Evolutionary conservation across 2,113 vertebrate genomes (phyloP).

Genomic region (Herpetotheres cachinnans): DNA sequence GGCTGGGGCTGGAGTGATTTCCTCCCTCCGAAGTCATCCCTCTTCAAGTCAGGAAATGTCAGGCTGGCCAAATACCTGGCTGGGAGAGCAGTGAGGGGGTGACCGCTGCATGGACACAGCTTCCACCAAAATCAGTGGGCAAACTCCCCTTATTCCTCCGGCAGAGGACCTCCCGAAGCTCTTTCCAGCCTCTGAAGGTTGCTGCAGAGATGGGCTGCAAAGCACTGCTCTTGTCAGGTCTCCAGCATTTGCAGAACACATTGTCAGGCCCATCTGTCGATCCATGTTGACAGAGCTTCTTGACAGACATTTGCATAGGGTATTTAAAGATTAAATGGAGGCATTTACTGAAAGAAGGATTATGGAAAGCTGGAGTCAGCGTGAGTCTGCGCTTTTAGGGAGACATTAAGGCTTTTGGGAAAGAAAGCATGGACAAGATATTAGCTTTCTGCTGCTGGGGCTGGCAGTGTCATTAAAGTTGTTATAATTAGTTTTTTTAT

Average conservation of each 20-base stretch:
- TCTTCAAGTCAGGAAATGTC: not conserved
- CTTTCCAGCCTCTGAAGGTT: no score
- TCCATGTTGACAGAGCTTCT: not conserved
- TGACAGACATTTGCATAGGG: not conserved
- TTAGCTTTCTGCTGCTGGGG: not conserved
- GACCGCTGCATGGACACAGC: rapidly evolving
- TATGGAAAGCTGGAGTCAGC: not conserved
- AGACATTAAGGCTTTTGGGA: not conserved
- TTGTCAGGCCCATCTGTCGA: not conserved
- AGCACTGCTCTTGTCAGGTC: not conserved
- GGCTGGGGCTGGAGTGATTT: not conserved
- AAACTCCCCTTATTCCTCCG: not conserved
- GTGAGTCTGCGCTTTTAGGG: not conserved
- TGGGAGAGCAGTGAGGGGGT: not conserved
- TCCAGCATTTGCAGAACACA: not conserved
- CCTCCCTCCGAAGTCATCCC: not conserved
- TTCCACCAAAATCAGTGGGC: not conserved
- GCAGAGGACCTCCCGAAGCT: not conserved
- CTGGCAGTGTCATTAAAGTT: not conserved
- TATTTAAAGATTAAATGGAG: not conserved
- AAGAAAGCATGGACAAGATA: not conserved
- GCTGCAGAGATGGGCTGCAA: not conserved
- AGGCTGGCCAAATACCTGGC: not conserved
- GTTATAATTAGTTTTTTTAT: conserved; percentile 7
- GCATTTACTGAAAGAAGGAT: not conserved